Conservation (phyloP, 2,888 invertebrate species). For the Gonocerus acuteangulatus region DNA sequence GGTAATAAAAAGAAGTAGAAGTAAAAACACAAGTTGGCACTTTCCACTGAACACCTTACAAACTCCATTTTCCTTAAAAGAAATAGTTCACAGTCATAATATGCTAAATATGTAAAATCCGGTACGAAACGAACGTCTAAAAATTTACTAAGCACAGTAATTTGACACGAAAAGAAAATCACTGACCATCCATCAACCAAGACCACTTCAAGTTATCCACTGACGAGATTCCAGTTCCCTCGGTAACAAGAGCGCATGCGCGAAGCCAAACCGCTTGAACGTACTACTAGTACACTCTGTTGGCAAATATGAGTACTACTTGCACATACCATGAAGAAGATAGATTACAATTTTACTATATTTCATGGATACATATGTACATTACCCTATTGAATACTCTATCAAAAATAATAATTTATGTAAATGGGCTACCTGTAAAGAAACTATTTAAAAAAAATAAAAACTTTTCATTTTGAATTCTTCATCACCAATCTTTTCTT, state of each 20-base stretch:
- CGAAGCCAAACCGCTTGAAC: neutral
- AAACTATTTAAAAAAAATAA: no score
- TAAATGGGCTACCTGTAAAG: no score
- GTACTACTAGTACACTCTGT: neutral
- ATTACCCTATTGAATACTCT: no score
- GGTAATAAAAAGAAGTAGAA: slow-evolving; percentile 35
- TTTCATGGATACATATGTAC: no score
- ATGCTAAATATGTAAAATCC: neutral
- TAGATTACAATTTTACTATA: no score
- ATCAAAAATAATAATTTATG: no score
- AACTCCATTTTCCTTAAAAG: slow-evolving; percentile 33
- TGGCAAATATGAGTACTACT: slow-evolving; percentile 1
- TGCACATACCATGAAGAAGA: no score
- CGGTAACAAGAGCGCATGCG: slow-evolving; percentile 32
- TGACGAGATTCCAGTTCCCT: slow-evolving; percentile 24
- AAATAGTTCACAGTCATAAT: neutral
- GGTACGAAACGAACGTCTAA: neutral
- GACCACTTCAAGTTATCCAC: slow-evolving; percentile 26
- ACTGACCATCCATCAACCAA: slow-evolving; percentile 6
- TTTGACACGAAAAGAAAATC: neutral
- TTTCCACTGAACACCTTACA: slow-evolving; percentile 33
- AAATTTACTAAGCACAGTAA: neutral
- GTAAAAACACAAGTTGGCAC: slow-evolving; percentile 38
- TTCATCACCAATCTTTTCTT: no score
- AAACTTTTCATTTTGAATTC: no score